Percentiles rank a stretch among this genome's conserved stretches.
Evolutionary conservation across 2,888 invertebrate genomes (phyloP).

Genomic region (Idaea biselata): DNA sequence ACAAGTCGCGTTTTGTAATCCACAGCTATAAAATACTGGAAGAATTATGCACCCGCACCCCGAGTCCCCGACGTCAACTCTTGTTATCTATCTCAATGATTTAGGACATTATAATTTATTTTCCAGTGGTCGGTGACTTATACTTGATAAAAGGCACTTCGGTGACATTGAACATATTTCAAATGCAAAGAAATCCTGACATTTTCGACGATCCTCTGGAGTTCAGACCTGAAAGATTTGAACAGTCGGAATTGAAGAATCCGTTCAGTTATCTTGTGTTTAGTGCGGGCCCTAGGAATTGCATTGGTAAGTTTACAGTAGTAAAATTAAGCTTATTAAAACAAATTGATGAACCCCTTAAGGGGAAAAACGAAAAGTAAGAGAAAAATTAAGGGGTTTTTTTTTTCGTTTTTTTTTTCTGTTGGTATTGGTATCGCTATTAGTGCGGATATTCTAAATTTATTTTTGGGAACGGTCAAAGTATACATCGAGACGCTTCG

Average conservation of each 20-base stretch:
- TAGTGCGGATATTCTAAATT: no score
- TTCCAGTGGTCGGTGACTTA: constrained; percentile 29
- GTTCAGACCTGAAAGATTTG: constrained; percentile 77
- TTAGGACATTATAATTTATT: not conserved
- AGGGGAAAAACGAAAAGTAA: no score
- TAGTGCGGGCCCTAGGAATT: constrained; percentile 84
- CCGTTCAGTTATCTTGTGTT: constrained; percentile 80
- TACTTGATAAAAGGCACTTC: constrained; percentile 49
- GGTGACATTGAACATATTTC: constrained; percentile 55
- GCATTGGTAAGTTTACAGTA: constrained; percentile 67
- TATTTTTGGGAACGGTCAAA: no score
- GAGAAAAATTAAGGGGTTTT: no score
- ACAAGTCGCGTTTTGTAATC: not conserved
- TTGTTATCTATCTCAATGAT: no score
- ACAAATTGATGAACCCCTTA: no score
- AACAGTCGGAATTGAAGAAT: constrained; percentile 37
- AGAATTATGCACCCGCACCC: no score
- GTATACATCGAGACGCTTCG: no score
- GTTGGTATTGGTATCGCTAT: no score
- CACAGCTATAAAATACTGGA: no score
- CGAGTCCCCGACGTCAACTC: no score
- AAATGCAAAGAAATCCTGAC: constrained; percentile 68
- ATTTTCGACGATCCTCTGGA: constrained; percentile 74
- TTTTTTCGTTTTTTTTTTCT: no score
- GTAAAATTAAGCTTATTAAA: not conserved